Conservation (phyloP, 1,140 invertebrate species). For the Nylanderia fulva region DNA sequence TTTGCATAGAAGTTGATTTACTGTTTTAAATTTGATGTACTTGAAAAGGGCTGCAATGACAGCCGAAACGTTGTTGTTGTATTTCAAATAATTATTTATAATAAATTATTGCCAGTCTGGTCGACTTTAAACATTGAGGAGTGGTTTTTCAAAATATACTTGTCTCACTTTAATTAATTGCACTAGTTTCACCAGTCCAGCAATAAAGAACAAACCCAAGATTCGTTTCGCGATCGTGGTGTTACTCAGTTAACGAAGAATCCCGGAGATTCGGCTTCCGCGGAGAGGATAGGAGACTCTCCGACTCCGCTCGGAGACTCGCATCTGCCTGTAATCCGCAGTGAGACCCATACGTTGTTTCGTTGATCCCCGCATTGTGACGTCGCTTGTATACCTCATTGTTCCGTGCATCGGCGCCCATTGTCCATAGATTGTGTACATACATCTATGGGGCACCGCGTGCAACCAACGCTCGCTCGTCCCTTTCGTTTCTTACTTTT, state of each 20-base stretch:
- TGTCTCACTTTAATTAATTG: too few species aligned
- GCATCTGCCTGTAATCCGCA: slow-evolving; percentile 84
- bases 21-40: too few species aligned
- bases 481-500: neutral
- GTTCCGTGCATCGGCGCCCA: slow-evolving; percentile 70
- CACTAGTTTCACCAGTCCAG: too few species aligned
- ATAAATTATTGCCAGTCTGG: too few species aligned
- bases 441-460: slow-evolving; percentile 71
- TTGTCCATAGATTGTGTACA: slow-evolving; percentile 75
- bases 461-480: slow-evolving; percentile 44
- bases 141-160: too few species aligned
- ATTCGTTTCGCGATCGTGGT: too few species aligned
- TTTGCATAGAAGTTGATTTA: too few species aligned
- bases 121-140: too few species aligned
- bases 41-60: too few species aligned
- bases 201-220: too few species aligned
- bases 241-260: slow-evolving; percentile 17
- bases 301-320: slow-evolving; percentile 45
- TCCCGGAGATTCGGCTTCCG: neutral
- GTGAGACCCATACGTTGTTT: slow-evolving; percentile 84
- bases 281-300: slow-evolving; percentile 6
- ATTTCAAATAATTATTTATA: too few species aligned
- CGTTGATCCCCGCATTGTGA: slow-evolving; percentile 83
- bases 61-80: too few species aligned
- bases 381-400: slow-evolving; percentile 77